Conservation (phyloP, 2,113 vertebrate genomes). For the Amblyornis subalaris region DNA sequence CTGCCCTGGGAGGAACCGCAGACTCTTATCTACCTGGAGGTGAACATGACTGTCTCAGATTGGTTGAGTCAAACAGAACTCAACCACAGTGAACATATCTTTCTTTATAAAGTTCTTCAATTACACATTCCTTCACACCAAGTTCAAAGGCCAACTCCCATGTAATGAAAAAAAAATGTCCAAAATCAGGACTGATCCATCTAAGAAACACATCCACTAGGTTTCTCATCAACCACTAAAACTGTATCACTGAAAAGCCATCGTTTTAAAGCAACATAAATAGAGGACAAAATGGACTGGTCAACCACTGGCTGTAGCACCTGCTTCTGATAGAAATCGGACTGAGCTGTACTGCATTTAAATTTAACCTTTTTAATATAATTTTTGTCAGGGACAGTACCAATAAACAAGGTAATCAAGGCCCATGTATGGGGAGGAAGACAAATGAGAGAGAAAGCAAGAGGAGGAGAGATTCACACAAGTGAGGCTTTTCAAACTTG, state of each 20-base stretch:
- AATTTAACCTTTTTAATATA: neutral
- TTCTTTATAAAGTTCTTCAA: neutral
- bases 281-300: neutral
- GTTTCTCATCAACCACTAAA: neutral
- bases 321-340: neutral
- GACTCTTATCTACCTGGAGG: neutral
- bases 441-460: neutral
- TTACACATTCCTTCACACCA: neutral
- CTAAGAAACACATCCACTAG: neutral
- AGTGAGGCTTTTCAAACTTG: neutral
- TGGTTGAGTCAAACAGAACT: neutral
- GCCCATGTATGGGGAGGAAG: neutral
- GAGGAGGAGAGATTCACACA: neutral
- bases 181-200: neutral
- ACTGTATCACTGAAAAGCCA: neutral
- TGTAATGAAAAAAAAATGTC: neutral
- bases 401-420: neutral
- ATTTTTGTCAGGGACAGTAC: neutral
- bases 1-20: neutral
- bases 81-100: neutral
- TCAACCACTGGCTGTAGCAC: neutral
- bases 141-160: neutral
- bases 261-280: neutral
- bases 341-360: neutral
- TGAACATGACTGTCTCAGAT: neutral